Base-by-base conservation (phyloP, 2,797 vertebrate species). In the Manis crassicaudata region DNA sequence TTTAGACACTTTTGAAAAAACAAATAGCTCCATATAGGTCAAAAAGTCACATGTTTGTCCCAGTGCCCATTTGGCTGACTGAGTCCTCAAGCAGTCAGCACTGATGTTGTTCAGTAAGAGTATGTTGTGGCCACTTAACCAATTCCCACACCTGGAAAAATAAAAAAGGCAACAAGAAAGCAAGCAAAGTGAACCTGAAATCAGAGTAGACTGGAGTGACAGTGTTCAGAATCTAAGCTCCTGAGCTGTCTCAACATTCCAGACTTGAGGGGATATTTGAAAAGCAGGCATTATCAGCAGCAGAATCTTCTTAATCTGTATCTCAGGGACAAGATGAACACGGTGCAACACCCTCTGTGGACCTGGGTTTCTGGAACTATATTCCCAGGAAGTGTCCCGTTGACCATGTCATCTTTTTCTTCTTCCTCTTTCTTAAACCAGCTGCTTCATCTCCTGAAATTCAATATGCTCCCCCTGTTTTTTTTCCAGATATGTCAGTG, bases 391-490 rank as follows among this genome's bases (percentile, higher is more conserved):
- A 96, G 83, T 77, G 88, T 97, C 89, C 92, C 95, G 79, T 84
- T 79, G 95, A 97, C 89, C 84, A 52, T 70, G 70, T 77, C 90
- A 82, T 88, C 93, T 86, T 93, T 88, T 90, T 68, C 94, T 95
- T 95, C 97, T n/a, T 83, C 40, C 40, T 96, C 76, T 67, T 72
- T 85, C 92, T 96, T 90, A 91, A 81, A 88, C 88, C 96, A 97
- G 96, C 96, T 98, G 97, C 96, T 96, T 97, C 96, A 95, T 97
- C 96, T 98, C 94, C 89, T 96, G 97, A 97, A 97, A 98, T 97
- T 95, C 93, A 96, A 97, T 98, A 95, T 56, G 90, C 60, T 70
- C 29, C 67, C 68, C 27, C 1, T 8, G 18, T 40, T 37, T 37
- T 62, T 79, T 79, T 52, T 60, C 11, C 80, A 90, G 96, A 95